These are phyloP conservation scores for Achlya flavicornis DNA, from an alignment of 2,888 invertebrate species.

Conservation along the genomic window DNA sequence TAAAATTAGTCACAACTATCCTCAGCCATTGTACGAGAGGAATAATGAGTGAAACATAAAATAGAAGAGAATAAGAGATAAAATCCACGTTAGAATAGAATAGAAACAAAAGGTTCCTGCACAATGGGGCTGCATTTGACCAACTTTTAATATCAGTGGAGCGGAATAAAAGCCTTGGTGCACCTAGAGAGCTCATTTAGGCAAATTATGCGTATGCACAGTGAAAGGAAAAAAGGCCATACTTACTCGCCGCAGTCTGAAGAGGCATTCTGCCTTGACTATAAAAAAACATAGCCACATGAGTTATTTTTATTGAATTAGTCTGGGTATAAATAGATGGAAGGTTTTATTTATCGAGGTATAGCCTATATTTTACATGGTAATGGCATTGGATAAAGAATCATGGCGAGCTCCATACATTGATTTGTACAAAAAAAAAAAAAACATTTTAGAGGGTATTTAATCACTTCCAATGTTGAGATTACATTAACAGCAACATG, in stretches of 20 bases:
- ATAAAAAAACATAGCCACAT: not conserved
- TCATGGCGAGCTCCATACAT: too few relatives aligned
- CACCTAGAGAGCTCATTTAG: constrained; percentile 66
- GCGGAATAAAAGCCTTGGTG: constrained; percentile 54
- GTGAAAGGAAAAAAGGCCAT: constrained; percentile 43
- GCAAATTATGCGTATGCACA: constrained; percentile 65
- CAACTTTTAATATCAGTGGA: constrained; percentile 69
- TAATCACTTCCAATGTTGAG: too few relatives aligned
- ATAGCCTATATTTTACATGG: too few relatives aligned
- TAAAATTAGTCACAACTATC: constrained; percentile 21
- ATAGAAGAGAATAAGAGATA: constrained; percentile 25
- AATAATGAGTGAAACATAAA: constrained; percentile 32
- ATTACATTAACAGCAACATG: too few relatives aligned
- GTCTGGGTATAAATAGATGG: too few relatives aligned
- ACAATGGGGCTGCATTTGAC: constrained; percentile 70
- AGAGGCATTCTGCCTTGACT: not conserved
- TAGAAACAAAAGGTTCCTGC: constrained; percentile 57
- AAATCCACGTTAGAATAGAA: constrained; percentile 38
- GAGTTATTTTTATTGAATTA: not conserved
- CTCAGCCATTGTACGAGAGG: constrained; percentile 19
- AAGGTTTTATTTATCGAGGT: too few relatives aligned
- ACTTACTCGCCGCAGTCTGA: constrained; percentile 10
- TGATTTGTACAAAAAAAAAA: too few relatives aligned
- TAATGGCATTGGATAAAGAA: too few relatives aligned
- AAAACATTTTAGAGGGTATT: too few relatives aligned